A percentile compares a stretch with the other conserved stretches of the same genome.
These are phyloP conservation scores for Picathartes gymnocephalus DNA, from an alignment of 2,113 vertebrate species.

Conservation along the genomic window DNA sequence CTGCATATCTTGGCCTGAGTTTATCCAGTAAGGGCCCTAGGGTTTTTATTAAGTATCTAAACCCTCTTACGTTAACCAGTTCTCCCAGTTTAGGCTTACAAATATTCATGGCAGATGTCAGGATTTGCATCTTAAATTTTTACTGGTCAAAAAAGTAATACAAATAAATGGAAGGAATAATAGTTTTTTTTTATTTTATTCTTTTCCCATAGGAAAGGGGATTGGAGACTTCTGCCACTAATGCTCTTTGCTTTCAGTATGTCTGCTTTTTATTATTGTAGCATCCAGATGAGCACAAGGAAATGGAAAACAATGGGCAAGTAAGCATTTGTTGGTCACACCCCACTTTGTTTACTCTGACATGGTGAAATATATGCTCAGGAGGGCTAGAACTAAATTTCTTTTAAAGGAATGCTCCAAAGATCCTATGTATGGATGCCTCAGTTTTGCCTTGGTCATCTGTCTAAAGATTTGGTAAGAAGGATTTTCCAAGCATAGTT, in stretches of 20 bases:
- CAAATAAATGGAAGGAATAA: background rate
- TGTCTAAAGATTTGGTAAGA: background rate
- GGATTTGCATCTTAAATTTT: conserved; percentile 11
- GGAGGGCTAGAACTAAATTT: background rate
- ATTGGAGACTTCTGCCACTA: background rate
- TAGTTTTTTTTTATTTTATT: background rate
- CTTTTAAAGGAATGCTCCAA: background rate
- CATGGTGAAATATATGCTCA: background rate
- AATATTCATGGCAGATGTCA: background rate
- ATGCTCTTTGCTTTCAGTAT: background rate
- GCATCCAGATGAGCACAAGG: background rate
- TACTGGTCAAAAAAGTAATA: background rate
- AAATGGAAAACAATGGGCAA: background rate
- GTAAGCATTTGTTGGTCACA: background rate
- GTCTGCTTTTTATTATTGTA: background rate
- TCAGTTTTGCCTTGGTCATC: background rate
- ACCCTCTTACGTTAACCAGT: background rate
- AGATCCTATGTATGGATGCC: background rate
- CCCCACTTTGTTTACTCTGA: background rate
- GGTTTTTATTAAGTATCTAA: conserved; percentile 10
- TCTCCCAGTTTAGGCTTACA: background rate
- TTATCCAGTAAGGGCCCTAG: background rate
- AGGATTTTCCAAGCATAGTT: background rate
- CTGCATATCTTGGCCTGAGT: conserved; percentile 25
- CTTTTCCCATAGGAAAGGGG: background rate